A percentile compares a stretch with the other conserved stretches of the same genome.
Evolutionary conservation across 2,888 invertebrate genomes (phyloP).

Genomic region (Bellardia pandia): DNA sequence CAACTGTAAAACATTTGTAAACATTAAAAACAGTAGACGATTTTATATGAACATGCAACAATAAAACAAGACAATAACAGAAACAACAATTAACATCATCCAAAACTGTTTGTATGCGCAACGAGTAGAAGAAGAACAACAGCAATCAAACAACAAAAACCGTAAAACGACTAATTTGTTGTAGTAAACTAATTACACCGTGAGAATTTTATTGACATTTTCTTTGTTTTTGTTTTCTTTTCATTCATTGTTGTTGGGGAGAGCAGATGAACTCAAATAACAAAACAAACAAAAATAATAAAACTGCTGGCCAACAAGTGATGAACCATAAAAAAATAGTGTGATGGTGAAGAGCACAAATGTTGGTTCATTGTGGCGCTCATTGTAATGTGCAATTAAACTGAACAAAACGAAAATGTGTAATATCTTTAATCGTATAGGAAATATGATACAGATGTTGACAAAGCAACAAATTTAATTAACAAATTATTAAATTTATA

Average conservation of each 20-base stretch:
- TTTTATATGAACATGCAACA: constrained; percentile 52
- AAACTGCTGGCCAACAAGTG: constrained; percentile 22
- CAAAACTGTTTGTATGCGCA: constrained; percentile 34
- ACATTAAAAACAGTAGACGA: constrained; percentile 57
- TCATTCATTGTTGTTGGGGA: constrained; percentile 21
- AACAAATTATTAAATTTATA: not conserved
- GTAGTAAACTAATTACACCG: constrained; percentile 67
- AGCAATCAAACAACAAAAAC: constrained; percentile 41
- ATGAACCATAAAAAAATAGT: not conserved
- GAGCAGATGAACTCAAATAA: constrained; percentile 19
- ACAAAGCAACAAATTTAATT: not conserved
- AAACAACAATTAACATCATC: constrained; percentile 29
- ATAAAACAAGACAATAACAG: constrained; percentile 54
- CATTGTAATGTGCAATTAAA: constrained; percentile 1
- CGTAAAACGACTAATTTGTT: constrained; percentile 65
- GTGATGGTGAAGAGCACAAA: not conserved
- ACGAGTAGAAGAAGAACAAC: constrained; percentile 11
- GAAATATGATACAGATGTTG: not conserved
- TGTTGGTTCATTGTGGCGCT: not conserved
- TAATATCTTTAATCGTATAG: not conserved
- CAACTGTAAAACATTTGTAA: constrained; percentile 64
- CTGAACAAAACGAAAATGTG: not conserved
- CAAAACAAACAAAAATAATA: not conserved
- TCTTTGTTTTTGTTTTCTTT: not conserved
- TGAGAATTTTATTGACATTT: constrained; percentile 62